phyloP scores from a whole-genome alignment of 2,113 vertebrate species.

The Centropus unirufus region DNA sequence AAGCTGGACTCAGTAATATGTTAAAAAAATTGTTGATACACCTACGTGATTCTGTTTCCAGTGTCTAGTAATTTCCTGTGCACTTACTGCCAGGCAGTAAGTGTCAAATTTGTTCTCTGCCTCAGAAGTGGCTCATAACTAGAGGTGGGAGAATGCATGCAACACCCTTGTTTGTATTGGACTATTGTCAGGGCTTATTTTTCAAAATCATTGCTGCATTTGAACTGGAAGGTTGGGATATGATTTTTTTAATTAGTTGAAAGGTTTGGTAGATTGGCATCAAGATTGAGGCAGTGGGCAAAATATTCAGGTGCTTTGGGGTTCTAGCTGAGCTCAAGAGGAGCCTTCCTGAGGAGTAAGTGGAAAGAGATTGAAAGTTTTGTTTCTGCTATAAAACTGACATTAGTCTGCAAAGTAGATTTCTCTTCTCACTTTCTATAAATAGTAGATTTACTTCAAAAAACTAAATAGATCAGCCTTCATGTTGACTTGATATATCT shows the following conservation, averaged over 20 bases:
- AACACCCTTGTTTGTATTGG: neutral
- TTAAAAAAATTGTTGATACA: neutral
- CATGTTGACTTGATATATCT: neutral
- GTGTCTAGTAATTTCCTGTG: neutral
- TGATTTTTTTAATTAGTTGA: neutral
- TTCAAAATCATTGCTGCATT: neutral
- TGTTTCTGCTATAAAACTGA: neutral
- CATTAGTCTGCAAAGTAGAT: neutral
- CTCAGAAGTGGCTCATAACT: neutral
- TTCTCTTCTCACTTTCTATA: neutral
- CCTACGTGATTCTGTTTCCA: neutral
- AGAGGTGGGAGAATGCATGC: rapidly evolving
- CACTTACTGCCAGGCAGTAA: neutral
- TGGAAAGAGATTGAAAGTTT: neutral
- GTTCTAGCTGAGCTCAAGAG: neutral
- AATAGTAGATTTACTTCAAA: neutral
- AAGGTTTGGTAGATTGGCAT: neutral
- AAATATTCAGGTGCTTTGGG: neutral
- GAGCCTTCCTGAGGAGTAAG: neutral
- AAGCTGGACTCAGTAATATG: neutral
- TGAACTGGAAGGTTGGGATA: neutral
- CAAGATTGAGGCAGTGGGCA: neutral
- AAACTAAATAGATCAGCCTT: neutral
- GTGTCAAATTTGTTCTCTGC: neutral
- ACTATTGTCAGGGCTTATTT: neutral